phyloP scores from a whole-genome alignment of 2,797 vertebrate species.

The Picus viridis region DNA sequence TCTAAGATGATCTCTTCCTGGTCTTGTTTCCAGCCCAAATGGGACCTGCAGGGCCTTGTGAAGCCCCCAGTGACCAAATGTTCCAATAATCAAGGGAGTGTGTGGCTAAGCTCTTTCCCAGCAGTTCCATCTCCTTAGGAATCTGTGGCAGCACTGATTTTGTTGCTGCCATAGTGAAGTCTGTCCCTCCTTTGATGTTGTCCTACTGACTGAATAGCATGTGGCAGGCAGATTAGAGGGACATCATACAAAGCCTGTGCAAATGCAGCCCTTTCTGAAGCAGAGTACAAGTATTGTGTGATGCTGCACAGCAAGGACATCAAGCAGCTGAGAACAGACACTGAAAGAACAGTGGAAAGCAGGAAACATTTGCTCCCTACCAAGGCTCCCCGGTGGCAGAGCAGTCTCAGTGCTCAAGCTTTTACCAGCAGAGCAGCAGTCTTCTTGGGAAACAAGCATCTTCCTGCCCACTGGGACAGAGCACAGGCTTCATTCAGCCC shows the following conservation, averaged over 20 bases:
- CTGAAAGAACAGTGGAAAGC: neutral
- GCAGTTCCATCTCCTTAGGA: neutral
- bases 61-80: neutral
- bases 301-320: neutral
- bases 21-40: neutral
- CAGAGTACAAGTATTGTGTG: neutral
- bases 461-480: neutral
- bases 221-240: neutral
- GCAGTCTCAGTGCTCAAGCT: neutral
- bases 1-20: neutral
- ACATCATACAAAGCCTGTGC: rapidly evolving
- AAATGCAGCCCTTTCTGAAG: neutral
- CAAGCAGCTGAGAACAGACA: neutral
- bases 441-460: neutral
- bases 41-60: neutral
- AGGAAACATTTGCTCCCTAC: neutral
- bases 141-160: neutral
- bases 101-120: neutral
- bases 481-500: neutral
- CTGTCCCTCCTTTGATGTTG: neutral
- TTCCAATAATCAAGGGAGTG: neutral
- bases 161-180: neutral
- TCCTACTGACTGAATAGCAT: neutral
- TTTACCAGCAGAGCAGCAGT: neutral
- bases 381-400: neutral